Evolutionary conservation across 2,888 invertebrate species (phyloP).

Genomic region (Pardosa pseudoannulata): DNA sequence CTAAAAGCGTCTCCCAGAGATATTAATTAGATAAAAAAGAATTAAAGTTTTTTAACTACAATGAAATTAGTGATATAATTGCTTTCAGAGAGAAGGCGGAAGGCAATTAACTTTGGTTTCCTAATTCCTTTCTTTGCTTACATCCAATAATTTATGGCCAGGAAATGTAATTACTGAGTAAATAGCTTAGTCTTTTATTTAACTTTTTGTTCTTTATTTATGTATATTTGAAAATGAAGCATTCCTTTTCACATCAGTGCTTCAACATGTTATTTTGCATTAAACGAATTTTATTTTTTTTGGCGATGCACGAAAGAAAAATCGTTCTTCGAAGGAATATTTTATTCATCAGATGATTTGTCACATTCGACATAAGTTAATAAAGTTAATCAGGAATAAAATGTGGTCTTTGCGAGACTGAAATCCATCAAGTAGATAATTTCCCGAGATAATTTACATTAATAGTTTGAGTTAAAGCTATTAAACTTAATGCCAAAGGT

Average conservation of each 20-base stretch:
- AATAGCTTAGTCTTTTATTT: neutral
- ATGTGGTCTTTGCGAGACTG: no score
- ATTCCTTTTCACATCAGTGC: neutral
- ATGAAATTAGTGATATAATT: constrained; percentile 5
- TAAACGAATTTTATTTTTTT: no score
- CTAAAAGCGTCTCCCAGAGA: neutral
- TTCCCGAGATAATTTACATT: no score
- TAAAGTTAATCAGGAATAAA: no score
- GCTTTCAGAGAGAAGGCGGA: constrained; percentile 2
- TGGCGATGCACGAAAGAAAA: no score
- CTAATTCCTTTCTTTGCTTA: neutral
- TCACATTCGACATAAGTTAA: no score
- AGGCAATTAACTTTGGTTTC: constrained; percentile 6
- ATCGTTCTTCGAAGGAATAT: no score
- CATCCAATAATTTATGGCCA: neutral
- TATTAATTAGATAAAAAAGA: neutral
- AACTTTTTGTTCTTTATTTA: neutral
- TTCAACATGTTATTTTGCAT: neutral
- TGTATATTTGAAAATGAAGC: neutral
- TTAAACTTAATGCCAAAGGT: no score
- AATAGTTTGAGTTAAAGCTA: no score
- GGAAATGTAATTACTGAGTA: neutral
- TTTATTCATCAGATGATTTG: no score
- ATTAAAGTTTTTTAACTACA: neutral
- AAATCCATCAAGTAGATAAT: no score